These are phyloP conservation scores for Sakesphorus luctuosus DNA, from an alignment of 2,113 vertebrate species.

Conservation along the genomic window DNA sequence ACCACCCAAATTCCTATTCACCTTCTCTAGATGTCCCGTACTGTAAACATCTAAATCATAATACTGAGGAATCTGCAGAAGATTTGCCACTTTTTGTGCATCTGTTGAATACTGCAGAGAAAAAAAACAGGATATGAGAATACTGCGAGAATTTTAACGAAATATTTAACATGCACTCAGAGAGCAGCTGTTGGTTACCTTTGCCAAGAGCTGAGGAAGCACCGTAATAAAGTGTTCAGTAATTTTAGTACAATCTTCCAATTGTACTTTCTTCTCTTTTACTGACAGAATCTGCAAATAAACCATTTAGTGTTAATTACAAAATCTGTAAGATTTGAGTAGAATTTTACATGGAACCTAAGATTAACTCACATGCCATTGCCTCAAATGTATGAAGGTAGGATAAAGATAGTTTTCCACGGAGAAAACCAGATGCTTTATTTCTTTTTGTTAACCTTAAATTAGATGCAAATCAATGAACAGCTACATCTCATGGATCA, in stretches of 20 bases:
- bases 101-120: constrained; percentile 82
- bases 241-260: constrained; percentile 83
- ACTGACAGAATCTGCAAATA: constrained; percentile 71
- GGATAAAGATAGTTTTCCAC: neutral
- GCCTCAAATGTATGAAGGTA: neutral
- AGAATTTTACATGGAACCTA: neutral
- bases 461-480: neutral
- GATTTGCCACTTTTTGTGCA: constrained; percentile 76
- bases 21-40: constrained; percentile 70
- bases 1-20: constrained; percentile 21
- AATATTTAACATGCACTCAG: constrained; percentile 58
- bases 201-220: constrained; percentile 86
- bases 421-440: neutral
- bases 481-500: neutral
- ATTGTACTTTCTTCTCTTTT: constrained; percentile 85
- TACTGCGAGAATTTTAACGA: constrained; percentile 47
- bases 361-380: neutral
- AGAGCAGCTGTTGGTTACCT: constrained; percentile 77
- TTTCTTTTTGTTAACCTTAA: neutral
- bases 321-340: neutral
- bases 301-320: constrained; percentile 35
- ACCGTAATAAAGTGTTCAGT: constrained; percentile 83
- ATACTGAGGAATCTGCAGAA: constrained; percentile 88
- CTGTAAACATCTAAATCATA: constrained; percentile 79
- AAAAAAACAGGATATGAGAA: constrained; percentile 52